phyloP scores from a whole-genome alignment of 1,140 invertebrate species.

The Drosophila teissieri region DNA sequence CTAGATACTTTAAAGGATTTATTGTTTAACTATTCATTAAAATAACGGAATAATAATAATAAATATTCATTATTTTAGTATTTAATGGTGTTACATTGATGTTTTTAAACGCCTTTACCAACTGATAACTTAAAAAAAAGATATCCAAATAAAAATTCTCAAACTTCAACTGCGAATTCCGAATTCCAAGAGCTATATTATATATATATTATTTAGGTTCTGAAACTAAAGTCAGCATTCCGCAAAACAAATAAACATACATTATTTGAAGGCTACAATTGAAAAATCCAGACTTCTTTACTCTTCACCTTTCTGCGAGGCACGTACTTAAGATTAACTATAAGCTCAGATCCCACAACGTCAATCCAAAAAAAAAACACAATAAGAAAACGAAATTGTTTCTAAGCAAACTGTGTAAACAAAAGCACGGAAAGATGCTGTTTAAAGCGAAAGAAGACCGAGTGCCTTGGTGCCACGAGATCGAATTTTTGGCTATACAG shows the following conservation, averaged over 20 bases:
- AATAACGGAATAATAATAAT: too few relatives aligned
- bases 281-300: background rate
- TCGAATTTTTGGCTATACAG: slow-evolving; percentile 18
- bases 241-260: background rate
- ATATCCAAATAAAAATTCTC: too few relatives aligned
- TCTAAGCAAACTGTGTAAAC: slow-evolving; percentile 37
- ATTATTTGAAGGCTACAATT: background rate
- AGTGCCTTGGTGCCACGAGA: slow-evolving; percentile 19
- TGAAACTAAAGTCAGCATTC: background rate
- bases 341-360: background rate
- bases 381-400: background rate
- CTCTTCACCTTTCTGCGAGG: slow-evolving; percentile 2
- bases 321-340: slow-evolving; percentile 8
- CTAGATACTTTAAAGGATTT: too few relatives aligned
- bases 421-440: slow-evolving; percentile 1
- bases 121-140: too few relatives aligned
- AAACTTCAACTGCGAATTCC: too few relatives aligned
- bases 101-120: too few relatives aligned
- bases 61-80: too few relatives aligned
- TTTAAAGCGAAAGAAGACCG: background rate
- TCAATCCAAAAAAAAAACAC: background rate
- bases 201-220: too few relatives aligned
- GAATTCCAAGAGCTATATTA: too few relatives aligned
- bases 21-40: too few relatives aligned
- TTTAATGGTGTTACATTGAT: too few relatives aligned